Base-by-base conservation (phyloP, 2,113 vertebrate species). In the Scomber colias region DNA sequence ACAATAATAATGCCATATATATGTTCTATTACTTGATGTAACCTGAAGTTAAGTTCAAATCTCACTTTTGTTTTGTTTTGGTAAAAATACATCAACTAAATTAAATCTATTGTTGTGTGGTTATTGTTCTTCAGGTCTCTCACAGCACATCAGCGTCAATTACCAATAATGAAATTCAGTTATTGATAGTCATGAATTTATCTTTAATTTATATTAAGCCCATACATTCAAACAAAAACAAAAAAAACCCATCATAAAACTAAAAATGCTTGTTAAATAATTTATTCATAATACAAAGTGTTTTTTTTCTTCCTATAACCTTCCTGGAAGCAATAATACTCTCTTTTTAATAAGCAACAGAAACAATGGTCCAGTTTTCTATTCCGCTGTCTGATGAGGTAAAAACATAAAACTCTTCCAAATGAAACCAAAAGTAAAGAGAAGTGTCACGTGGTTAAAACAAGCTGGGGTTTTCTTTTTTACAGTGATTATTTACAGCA, bases 271-370 rank as follows among this genome's bases (percentile, higher is more conserved):
- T 95, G 96, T 97, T 97, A 97, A 97, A 97, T 97, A 97, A 97
- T 97, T 97, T 97, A 97, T 97, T 97, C 94, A 95, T 96, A 95
- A 96, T 96, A 97, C 96, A 96, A 97, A 97, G 94, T 86, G 74
- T 93, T 92, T 93, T 92, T 93, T 94, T 89, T 84, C 90, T 92
- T 91, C 90, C 87, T 91, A 87, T 94, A 93, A 90, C 93, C 84
- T 51, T 55, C 67, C 89, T 84, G 92, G 95, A 95, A 94, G 94
- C 88, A 86, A 93, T 94, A 93, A 94, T 93, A 93, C 87, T 94
- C 92, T 94, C 85, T 93, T 94, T 82, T 94, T 82, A 82, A 63
- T 69, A 80, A 27, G 83, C 89, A 89, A 90, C 88, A 89, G 59
- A 90, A 90, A 84, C 77, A 65, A 79, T 85, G 86, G 69, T 88